Conservation (phyloP, 2,888 invertebrate genomes). For the Eristalis pertinax region DNA sequence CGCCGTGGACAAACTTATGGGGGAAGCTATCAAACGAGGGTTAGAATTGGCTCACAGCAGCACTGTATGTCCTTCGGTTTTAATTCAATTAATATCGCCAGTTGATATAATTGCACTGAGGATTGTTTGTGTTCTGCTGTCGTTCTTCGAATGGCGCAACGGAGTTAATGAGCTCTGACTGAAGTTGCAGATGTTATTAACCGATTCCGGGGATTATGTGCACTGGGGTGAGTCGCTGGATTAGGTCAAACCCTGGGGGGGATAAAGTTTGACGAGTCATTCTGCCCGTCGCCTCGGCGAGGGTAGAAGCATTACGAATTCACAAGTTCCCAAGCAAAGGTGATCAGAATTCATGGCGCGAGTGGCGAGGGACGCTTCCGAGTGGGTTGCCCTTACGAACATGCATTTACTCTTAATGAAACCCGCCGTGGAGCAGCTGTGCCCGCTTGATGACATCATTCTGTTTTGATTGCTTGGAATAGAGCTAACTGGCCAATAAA, state of each 20-base stretch:
- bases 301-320: neutral
- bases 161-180: conserved; percentile 61
- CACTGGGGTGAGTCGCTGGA: neutral
- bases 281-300: neutral
- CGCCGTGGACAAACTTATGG: conserved; percentile 20
- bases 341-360: neutral
- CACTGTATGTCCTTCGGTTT: conserved; percentile 32
- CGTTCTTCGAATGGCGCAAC: conserved; percentile 45
- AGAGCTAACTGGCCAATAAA: neutral
- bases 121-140: conserved; percentile 47
- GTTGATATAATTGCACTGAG: conserved; percentile 66
- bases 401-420: neutral
- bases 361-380: neutral
- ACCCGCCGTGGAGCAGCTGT: neutral
- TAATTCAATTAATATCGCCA: conserved; percentile 69
- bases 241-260: neutral
- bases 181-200: conserved; percentile 64
- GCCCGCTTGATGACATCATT: neutral
- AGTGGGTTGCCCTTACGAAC: neutral
- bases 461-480: neutral
- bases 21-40: conserved; percentile 5
- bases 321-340: neutral
- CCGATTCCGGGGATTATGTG: conserved; percentile 54
- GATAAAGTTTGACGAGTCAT: neutral
- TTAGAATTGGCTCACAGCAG: conserved; percentile 27